Base-by-base conservation (phyloP, 2,888 invertebrate species). In the Orchestes rusci region DNA sequence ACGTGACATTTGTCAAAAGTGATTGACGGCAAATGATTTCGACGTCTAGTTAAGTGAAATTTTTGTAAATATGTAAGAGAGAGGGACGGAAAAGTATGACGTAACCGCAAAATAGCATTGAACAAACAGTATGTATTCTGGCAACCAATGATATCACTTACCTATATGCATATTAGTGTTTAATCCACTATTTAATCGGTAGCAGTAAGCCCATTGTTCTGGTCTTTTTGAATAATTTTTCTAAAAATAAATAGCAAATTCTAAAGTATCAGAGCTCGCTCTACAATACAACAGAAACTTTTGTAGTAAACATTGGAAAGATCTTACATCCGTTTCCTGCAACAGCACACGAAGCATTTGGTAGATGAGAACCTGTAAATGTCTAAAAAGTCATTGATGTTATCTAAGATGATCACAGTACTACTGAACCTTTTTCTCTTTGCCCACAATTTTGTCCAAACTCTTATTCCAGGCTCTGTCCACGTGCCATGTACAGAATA, bases 191-290 rank as follows among this genome's bases (percentile, higher is more conserved):
- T 39, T 3, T 3, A 39, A 2, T 32, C 39, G 30, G 16, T 31
- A 31, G 32, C 39, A 31, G 12, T 39, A 39, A 8, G 31, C 39
- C 31, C 39, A 30, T 4, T 13, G 3, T 31, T 50, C 19, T 2
- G 13, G 2, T 10, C 51, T 53, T 15, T 31, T 32, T 5, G 19
- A 4, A 48, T 50, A 53, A 31, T 53, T 45, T n/a, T 52, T 4
- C 23, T 45, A 20, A 33, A 56, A 55, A 41, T 53, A 53, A 16
- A 37, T 37, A 3, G n/a, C 36, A 45, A 56, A 54, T 30, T 50
- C 44, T 12, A 32, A 12, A 17, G 44, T n/a, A 4, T 48, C 44
- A 5, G 41, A 17, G 10, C n/a, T n/a, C 1, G 32, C 23, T 17
- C 28, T 13, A 2, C 43, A 13, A 43, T 5, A 7, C 15, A 7